Conservation (phyloP, 1,140 invertebrate species). For the Matsumurasca onukii region DNA sequence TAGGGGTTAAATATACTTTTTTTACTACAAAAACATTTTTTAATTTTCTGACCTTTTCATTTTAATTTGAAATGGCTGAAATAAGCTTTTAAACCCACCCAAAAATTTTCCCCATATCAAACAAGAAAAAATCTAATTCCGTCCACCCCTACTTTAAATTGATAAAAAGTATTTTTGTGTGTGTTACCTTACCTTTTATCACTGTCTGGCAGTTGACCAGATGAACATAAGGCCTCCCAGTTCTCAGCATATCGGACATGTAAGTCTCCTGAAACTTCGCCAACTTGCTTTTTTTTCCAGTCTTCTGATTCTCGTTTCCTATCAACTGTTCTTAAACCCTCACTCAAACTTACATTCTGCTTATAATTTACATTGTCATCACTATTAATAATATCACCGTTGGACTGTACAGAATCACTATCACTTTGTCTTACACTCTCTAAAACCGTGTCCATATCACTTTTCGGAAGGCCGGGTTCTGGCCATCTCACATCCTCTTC, state of each 20-base stretch:
- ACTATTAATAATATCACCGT: conserved; percentile 11
- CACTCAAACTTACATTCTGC: conserved; percentile 14
- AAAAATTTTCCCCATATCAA: no score
- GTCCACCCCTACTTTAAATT: no score
- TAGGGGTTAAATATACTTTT: no score
- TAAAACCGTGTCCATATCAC: not conserved
- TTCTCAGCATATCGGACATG: conserved; percentile 34
- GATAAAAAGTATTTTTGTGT: no score
- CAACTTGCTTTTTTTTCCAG: conserved; percentile 11
- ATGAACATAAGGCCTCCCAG: conserved; percentile 33
- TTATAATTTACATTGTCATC: conserved; percentile 3
- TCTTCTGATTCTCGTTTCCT: not conserved
- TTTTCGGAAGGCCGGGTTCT: not conserved
- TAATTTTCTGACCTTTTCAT: no score
- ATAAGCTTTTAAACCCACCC: no score
- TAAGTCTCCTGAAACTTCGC: conserved; percentile 17
- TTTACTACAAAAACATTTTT: no score
- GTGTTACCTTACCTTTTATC: conserved; percentile 14
- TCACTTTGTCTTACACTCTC: not conserved
- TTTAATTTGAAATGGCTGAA: no score
- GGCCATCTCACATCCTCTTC: conserved; percentile 13
- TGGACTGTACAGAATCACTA: conserved; percentile 1
- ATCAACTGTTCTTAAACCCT: not conserved
- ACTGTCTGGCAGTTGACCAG: conserved; percentile 10
- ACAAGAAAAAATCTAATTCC: no score